A percentile compares a stretch with the other conserved stretches of the same genome.
phyloP scores from a whole-genome alignment of 2,797 vertebrate genomes.

The Onychomys leucogaster region DNA sequence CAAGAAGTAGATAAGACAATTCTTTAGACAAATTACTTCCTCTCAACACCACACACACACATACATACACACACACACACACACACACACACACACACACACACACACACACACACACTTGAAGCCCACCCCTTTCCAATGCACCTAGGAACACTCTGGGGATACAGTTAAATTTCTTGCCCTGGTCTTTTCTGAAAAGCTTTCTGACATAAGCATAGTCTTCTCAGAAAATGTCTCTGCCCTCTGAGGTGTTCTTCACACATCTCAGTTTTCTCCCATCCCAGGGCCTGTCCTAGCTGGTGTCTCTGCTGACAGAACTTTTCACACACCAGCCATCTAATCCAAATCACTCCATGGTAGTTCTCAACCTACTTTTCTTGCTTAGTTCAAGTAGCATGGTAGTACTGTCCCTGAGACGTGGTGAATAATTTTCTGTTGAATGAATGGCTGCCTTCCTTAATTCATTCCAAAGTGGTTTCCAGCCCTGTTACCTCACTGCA shows the following conservation, averaged over 20 bases:
- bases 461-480: not conserved
- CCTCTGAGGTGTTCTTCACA: not conserved
- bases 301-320: not conserved
- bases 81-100: too few relatives aligned
- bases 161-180: not conserved
- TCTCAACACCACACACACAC: not conserved
- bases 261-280: not conserved
- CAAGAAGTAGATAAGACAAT: not conserved
- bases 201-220: not conserved
- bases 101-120: not conserved
- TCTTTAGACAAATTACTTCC: not conserved
- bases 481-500: not conserved
- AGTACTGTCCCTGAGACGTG: not conserved
- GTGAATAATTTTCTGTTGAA: constrained; percentile 17
- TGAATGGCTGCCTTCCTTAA: not conserved
- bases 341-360: not conserved
- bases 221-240: not conserved
- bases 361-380: not conserved
- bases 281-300: not conserved
- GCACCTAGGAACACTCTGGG: not conserved
- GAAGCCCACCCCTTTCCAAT: not conserved
- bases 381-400: not conserved
- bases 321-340: not conserved
- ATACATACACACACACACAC: too few relatives aligned
- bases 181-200: not conserved